phyloP scores from a whole-genome alignment of 2,888 invertebrate species.

The Tetrapedia diversipes region DNA sequence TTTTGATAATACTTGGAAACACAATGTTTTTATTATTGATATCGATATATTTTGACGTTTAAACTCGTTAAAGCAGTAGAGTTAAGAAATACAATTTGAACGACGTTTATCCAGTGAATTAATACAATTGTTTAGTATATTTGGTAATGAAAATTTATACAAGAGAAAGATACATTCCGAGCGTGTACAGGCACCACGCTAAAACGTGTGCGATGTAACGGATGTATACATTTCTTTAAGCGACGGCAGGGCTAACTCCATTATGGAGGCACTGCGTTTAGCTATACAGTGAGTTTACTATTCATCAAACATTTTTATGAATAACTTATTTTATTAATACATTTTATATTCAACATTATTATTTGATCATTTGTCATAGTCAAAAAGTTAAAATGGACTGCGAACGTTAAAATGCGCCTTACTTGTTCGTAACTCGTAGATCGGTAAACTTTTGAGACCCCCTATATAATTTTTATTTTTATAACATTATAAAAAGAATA shows the following conservation, averaged over 20 bases:
- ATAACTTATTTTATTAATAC: neutral
- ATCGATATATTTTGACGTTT: neutral
- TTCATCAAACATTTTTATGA: slow-evolving; percentile 40
- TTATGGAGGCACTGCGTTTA: slow-evolving; percentile 79
- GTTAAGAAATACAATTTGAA: slow-evolving; percentile 20
- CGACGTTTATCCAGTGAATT: slow-evolving; percentile 14
- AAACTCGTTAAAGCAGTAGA: neutral
- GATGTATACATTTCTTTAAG: slow-evolving; percentile 53
- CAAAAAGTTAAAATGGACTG: neutral
- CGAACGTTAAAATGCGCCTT: slow-evolving; percentile 22
- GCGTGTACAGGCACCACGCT: slow-evolving; percentile 26
- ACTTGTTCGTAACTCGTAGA: slow-evolving; percentile 4
- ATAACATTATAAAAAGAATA: neutral
- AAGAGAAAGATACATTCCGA: slow-evolving; percentile 13
- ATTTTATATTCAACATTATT: slow-evolving; percentile 1
- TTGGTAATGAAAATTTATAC: slow-evolving; percentile 39
- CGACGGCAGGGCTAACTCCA: slow-evolving; percentile 50
- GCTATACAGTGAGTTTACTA: slow-evolving; percentile 79
- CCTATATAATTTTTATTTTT: slow-evolving; percentile 27
- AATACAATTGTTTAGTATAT: slow-evolving; percentile 15
- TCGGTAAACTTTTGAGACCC: slow-evolving; percentile 28
- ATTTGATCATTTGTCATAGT: slow-evolving; percentile 12
- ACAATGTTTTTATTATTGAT: slow-evolving; percentile 27
- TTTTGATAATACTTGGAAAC: neutral
- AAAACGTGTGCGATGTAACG: slow-evolving; percentile 57